These are phyloP conservation scores for Phasia obesa DNA, from an alignment of 2,888 invertebrate genomes.

Conservation along the genomic window DNA sequence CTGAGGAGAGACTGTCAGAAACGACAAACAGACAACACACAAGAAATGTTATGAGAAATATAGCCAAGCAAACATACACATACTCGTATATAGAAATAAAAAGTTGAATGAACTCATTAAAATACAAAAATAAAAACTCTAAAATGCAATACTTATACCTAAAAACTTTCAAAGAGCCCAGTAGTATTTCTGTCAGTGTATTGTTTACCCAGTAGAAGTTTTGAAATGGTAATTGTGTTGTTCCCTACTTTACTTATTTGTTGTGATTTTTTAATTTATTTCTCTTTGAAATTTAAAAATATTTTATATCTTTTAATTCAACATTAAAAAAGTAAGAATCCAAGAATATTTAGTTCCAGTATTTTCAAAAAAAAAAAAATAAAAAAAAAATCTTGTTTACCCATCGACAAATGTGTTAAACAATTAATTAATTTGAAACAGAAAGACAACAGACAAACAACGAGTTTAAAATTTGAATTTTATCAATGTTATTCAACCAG, in stretches of 20 bases:
- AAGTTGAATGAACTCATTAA: slow-evolving; percentile 67
- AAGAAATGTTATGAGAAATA: slow-evolving; percentile 30
- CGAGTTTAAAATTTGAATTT: slow-evolving; percentile 36
- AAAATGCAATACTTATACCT: slow-evolving; percentile 1
- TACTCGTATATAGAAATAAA: too few species aligned
- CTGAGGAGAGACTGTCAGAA: slow-evolving; percentile 20
- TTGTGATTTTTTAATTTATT: slow-evolving; percentile 21
- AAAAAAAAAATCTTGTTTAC: neutral
- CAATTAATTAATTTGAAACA: slow-evolving; percentile 57
- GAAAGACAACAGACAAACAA: neutral
- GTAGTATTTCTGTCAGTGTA: slow-evolving; percentile 25
- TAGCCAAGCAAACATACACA: neutral
- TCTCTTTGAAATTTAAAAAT: neutral
- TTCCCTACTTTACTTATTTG: slow-evolving; percentile 16
- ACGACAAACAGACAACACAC: slow-evolving; percentile 3
- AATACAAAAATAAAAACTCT: slow-evolving; percentile 33
- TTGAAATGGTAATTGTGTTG: slow-evolving; percentile 31
- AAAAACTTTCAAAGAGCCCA: slow-evolving; percentile 3
- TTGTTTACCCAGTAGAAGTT: slow-evolving; percentile 8
- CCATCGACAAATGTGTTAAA: slow-evolving; percentile 42
- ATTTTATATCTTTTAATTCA: neutral
- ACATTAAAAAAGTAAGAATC: neutral
- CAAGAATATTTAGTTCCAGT: neutral
- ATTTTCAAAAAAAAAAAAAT: neutral
- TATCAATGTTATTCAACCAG: slow-evolving; percentile 46